phyloP scores from a whole-genome alignment of 2,797 vertebrate genomes.

The Falco naumanni region DNA sequence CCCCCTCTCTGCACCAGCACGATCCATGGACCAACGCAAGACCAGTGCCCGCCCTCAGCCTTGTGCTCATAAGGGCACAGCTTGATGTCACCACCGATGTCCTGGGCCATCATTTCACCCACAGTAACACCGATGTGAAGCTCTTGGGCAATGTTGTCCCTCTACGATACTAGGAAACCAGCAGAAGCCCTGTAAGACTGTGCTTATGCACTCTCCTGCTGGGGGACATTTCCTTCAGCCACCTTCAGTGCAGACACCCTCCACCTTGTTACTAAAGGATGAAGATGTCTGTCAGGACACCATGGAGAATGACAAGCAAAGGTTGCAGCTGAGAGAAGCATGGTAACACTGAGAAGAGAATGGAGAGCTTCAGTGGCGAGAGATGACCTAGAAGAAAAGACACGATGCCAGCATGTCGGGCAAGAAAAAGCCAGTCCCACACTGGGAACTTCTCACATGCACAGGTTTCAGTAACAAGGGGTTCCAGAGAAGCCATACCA shows the following conservation, averaged over 20 bases:
- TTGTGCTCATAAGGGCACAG: too few relatives aligned
- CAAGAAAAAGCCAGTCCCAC: not conserved
- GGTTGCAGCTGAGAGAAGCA: not conserved
- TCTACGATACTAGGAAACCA: accelerated
- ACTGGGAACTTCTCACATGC: not conserved
- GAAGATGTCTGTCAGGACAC: not conserved
- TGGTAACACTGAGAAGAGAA: not conserved
- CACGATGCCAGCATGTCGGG: too few relatives aligned
- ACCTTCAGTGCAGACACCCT: not conserved
- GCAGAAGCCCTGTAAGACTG: not conserved
- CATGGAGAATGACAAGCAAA: not conserved
- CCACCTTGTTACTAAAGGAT: not conserved
- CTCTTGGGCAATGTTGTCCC: not conserved
- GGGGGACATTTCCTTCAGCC: not conserved
- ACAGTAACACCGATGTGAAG: not conserved
- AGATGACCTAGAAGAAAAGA: not conserved
- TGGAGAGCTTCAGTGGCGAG: not conserved
- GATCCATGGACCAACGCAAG: not conserved
- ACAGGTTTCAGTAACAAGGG: not conserved
- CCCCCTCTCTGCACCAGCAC: not conserved
- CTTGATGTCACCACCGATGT: not conserved
- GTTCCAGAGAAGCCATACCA: not conserved
- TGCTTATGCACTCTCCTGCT: not conserved
- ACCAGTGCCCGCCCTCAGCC: not conserved
- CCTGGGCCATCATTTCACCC: not conserved